phyloP scores from a whole-genome alignment of 2,113 vertebrate genomes.

The Zosterops borbonicus region DNA sequence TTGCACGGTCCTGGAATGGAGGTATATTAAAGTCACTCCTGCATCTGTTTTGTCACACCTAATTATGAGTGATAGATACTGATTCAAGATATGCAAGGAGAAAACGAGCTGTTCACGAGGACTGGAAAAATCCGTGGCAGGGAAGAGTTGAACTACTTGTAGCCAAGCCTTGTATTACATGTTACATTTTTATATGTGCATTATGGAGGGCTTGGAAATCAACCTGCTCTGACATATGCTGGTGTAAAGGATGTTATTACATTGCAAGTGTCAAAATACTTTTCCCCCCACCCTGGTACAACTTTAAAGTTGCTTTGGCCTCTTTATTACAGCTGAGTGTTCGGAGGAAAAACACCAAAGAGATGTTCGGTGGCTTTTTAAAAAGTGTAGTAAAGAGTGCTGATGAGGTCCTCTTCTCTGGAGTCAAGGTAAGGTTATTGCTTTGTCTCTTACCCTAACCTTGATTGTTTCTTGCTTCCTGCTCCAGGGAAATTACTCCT shows the following conservation, averaged over 20 bases:
- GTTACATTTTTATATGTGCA: not conserved
- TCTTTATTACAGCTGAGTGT: slow-evolving; percentile 84
- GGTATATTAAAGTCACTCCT: not conserved
- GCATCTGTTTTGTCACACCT: not conserved
- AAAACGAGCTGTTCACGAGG: not conserved
- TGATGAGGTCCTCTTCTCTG: slow-evolving; percentile 94
- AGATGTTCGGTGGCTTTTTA: slow-evolving; percentile 96
- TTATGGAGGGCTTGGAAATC: not conserved
- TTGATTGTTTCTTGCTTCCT: not conserved
- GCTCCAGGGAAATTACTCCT: not conserved
- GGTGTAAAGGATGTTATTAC: not conserved
- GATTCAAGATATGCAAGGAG: not conserved
- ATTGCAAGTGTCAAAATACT: not conserved
- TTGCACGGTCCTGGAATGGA: not conserved
- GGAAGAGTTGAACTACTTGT: not conserved
- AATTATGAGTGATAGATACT: not conserved
- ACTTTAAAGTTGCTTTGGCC: not conserved
- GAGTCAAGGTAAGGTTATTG: slow-evolving; percentile 84
- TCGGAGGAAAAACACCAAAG: slow-evolving; percentile 94
- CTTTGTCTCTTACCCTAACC: not conserved
- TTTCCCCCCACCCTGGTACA: accelerated
- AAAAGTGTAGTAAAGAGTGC: slow-evolving; percentile 94
- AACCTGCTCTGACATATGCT: not conserved
- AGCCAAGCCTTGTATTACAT: not conserved
- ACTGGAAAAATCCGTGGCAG: not conserved